Base-by-base conservation (phyloP, 2,113 vertebrate genomes). In the Petrocephalus microphthalmus region DNA sequence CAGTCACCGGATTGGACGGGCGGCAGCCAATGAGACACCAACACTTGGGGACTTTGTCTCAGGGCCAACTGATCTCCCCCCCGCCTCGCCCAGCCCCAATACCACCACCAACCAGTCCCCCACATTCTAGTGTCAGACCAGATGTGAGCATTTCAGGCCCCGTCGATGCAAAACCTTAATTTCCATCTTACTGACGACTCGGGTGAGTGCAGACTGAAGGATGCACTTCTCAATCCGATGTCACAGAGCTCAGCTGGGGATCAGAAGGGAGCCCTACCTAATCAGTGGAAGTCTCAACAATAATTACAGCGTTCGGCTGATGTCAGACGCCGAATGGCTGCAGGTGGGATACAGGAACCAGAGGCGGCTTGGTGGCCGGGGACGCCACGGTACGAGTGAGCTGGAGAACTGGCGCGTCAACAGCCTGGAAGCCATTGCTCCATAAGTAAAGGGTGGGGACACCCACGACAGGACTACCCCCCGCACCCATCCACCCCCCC, bases 141-240 rank as follows among this genome's bases (percentile, higher is more conserved):
- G 84, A 85, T 85, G 84, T 85, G 51, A 22, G 52, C n/a, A 85
- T 53, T 85, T 54, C 84, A 25, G 84, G 84, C 17, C 25, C 84
- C 84, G 11, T 54, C 6, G 49, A 37, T 37, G 52, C 45, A 22
- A 45, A 83, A 83, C 37, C 81, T 47, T 83, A 45, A 83, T 83
- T 83, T 83, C 42, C 81, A 83, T 83, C 81, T 49, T 42, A 42
- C 81, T n/a, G 20, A 49, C 45, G 20, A 49, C 81, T 83, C 37
- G 42, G 37, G 37, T 83, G 81, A 47, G 37, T 47, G 81, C 37
- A 49, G 81, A 83, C 42, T 49, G 71, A 83, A 83, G 81, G 81
- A 47, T 22, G 33, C 22, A n/a, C 81, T 45, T 83, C 81, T 49
- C 81, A 83, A 49, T 83, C 20, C 81, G 17, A 49, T 11, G 45